Evolutionary conservation across 2,113 vertebrate species (phyloP), one percentile per base, ranked within the genome.

Genomic region (Poicephalus meyeri): DNA sequence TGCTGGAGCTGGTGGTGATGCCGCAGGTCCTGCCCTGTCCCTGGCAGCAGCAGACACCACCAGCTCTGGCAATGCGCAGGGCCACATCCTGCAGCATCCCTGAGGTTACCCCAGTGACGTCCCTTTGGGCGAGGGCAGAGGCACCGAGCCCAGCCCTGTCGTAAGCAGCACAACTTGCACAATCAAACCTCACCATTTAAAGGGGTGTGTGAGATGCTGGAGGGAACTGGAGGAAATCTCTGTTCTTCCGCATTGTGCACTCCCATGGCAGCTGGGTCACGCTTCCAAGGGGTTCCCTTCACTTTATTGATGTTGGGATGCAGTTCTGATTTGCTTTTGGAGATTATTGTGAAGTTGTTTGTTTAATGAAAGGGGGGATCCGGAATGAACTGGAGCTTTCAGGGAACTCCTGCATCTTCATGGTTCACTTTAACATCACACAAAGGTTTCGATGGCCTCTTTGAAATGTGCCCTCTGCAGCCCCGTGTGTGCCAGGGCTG

Each of bases 221-320:
- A 14, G 63, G 42, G 1, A 4, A 2, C 1, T 0, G 52, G 66
- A 13, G 29, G 37, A 26, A 50, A 19, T 25, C 19, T 8, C 35
- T 0, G 0, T 11, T 8, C 37, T 74, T 11, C 29, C 20, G 0
- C 10, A 0, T 0, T 7, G 17, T 6, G 15, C 37, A 0, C 21
- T 4, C 16, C n/a, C 33, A 0, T 6, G 37, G 78, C 69, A 69
- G 11, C 53, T 35, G 83, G 61, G 29, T 72, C 13, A 0, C 2
- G 0, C 79, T 61, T 35, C 39, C 33, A 60, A 5, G n/a, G 39
- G 10, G 26, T 78, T 58, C 58, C 72, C 65, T 77, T 50, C 24
- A 13, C 65, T 71, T 52, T 50, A 31, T 19, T 50, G 77, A 7
- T 69, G 16, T 17, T 6, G 37, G 77, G 56, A 39, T 39, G 42